Base-by-base conservation (phyloP, 2,797 vertebrate species). In the Melanotaenia nigrans region DNA sequence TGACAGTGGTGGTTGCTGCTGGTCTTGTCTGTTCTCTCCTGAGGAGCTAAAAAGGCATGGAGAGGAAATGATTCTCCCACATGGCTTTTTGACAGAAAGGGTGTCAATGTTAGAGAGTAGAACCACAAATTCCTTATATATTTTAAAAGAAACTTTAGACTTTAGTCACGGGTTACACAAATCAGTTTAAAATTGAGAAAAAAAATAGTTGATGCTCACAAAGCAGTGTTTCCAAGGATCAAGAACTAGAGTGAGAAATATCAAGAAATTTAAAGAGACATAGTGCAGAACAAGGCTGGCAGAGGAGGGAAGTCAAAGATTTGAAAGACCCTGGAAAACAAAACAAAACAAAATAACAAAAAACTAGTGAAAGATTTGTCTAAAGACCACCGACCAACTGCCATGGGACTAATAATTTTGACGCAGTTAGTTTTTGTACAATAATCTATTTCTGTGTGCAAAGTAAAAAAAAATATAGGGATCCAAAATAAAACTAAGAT, bases 1-100 rank as follows among this genome's bases (percentile, higher is more conserved):
- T 94, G 91, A 93, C 87, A 83, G 84, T 87, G 77, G 68, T 72
- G 63, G 71, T 61, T 45, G 75, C 72, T 67, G 70, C 70, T 74
- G 73, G 66, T 79, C 70, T 54, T 60, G 35, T 70, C 65, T 68
- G 68, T 35, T 84, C 73, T 66, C 53, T 83, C 61, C 62, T 54
- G 18, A 77, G 60, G 64, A 65, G 54, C 65, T 38, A n/a, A 0
- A 22, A 81, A 72, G 56, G 73, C 66, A 62, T 9, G 16, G 13
- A 71, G 64, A 57, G 56, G 56, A 71, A 70, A 62, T 4, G 1
- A 58, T 25, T 78, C 72, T 79, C 63, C 68, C 61, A 68, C 40
- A 30, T 66, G 72, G 68, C 35, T 59, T 70, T 68, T 77, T 75
- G 65, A 84, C 69, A 72, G 73, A 73, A 38, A 66, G 63, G 56